These are phyloP conservation scores for Zaprionus capensis DNA, from an alignment of 1,140 invertebrate species.

Conservation along the genomic window DNA sequence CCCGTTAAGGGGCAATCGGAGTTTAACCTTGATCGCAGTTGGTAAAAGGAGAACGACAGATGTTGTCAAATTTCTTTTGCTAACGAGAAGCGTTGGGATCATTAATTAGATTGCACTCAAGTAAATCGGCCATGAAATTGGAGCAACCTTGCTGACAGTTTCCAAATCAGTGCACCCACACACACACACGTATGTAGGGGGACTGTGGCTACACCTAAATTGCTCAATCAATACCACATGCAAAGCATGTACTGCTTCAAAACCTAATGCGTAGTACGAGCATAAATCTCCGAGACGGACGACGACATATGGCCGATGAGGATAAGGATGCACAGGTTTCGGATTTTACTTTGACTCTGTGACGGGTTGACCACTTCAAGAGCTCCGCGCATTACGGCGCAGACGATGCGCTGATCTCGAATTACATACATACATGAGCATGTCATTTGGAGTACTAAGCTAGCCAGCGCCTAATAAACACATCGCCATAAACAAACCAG, in stretches of 20 bases:
- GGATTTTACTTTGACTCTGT: neutral
- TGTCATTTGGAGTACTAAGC: conserved; percentile 53
- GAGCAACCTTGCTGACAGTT: conserved; percentile 76
- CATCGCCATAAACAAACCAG: conserved; percentile 70
- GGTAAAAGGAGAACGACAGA: conserved; percentile 53
- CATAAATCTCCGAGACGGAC: conserved; percentile 54
- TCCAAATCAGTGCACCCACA: conserved; percentile 69
- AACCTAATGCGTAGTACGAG: conserved; percentile 21
- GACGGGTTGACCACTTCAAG: conserved; percentile 77
- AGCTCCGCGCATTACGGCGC: conserved; percentile 29
- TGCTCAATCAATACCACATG: conserved; percentile 78
- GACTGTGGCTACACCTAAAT: conserved; percentile 46
- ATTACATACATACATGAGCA: conserved; percentile 49
- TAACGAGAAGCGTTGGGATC: conserved; percentile 40
- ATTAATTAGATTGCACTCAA: conserved; percentile 75
- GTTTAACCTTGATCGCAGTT: conserved; percentile 44
- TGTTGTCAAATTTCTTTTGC: conserved; percentile 64
- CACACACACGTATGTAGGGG: conserved; percentile 8
- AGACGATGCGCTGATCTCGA: conserved; percentile 43
- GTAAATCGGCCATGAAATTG: conserved; percentile 79
- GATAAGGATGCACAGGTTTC: conserved; percentile 12
- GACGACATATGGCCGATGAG: conserved; percentile 62
- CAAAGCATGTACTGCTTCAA: conserved; percentile 52
- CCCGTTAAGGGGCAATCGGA: conserved; percentile 23
- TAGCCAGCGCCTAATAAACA: conserved; percentile 66